Conservation (phyloP, 2,797 vertebrate genomes). For the Chelon auratus region DNA sequence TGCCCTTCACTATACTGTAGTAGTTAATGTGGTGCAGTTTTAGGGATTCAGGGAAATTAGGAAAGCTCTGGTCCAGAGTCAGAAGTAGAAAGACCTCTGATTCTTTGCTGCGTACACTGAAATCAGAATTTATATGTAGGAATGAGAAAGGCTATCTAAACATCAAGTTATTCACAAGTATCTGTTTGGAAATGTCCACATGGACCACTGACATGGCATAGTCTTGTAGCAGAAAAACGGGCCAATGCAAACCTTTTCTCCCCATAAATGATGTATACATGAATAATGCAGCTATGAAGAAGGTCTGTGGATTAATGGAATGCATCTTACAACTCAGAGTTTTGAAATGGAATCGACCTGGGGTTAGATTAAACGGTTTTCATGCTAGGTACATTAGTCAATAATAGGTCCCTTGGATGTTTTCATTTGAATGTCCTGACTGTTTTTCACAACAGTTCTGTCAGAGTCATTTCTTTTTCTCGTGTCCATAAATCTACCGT, state of each 20-base stretch:
- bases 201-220: too few species aligned
- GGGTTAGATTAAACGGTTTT: not conserved
- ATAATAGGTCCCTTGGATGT: not conserved
- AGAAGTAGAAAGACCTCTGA: too few species aligned
- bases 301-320: not conserved
- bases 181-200: too few species aligned
- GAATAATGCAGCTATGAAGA: too few species aligned
- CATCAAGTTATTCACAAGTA: too few species aligned
- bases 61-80: too few species aligned
- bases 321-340: not conserved
- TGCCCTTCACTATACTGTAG: too few species aligned
- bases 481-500: slow-evolving; percentile 12
- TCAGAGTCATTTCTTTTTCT: not conserved
- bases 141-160: too few species aligned
- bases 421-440: not conserved
- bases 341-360: not conserved
- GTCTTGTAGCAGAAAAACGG: not conserved
- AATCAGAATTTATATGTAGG: too few species aligned
- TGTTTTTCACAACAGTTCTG: not conserved
- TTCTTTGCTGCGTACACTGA: too few species aligned
- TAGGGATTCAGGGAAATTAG: too few species aligned
- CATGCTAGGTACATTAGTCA: not conserved
- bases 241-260: not conserved
- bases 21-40: too few species aligned
- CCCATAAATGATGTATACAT: not conserved